Percentiles rank a stretch among this genome's conserved stretches.
phyloP scores from a whole-genome alignment of 2,888 invertebrate genomes.

The Meta bourneti region DNA sequence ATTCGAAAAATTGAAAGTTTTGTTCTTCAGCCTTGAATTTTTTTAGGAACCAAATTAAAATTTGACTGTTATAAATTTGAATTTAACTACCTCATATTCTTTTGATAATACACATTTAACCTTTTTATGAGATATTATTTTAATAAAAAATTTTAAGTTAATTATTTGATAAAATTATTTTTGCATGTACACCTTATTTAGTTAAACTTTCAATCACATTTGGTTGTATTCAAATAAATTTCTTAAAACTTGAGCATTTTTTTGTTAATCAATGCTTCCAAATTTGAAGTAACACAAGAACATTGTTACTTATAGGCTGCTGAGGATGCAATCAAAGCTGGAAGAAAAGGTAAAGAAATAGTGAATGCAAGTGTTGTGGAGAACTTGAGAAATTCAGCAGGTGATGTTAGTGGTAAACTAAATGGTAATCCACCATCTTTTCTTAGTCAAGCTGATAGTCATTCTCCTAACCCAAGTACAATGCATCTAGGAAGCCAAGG shows the following conservation, averaged over 20 bases:
- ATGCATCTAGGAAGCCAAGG: constrained; percentile 62
- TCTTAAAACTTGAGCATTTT: not conserved
- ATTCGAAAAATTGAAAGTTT: too few relatives aligned
- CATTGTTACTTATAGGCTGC: constrained; percentile 44
- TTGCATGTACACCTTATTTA: not conserved
- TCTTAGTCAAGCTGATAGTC: constrained; percentile 63
- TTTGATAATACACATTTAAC: too few relatives aligned
- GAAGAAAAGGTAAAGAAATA: constrained; percentile 52
- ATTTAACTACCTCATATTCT: too few relatives aligned
- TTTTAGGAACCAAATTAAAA: too few relatives aligned
- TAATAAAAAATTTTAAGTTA: not conserved
- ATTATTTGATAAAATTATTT: not conserved
- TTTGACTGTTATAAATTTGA: too few relatives aligned
- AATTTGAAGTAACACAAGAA: not conserved
- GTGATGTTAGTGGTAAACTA: constrained; percentile 59
- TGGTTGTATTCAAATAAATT: too few relatives aligned
- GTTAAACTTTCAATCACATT: too few relatives aligned
- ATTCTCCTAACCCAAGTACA: constrained; percentile 57
- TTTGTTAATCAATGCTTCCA: not conserved
- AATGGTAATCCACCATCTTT: constrained; percentile 63
- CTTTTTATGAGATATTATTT: too few relatives aligned
- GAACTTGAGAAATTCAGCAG: not conserved
- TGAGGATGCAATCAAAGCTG: constrained; percentile 58
- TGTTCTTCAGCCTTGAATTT: too few relatives aligned
- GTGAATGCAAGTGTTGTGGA: not conserved